Evolutionary conservation across 2,113 vertebrate species (phyloP).

Genomic region (Scophthalmus maximus): DNA sequence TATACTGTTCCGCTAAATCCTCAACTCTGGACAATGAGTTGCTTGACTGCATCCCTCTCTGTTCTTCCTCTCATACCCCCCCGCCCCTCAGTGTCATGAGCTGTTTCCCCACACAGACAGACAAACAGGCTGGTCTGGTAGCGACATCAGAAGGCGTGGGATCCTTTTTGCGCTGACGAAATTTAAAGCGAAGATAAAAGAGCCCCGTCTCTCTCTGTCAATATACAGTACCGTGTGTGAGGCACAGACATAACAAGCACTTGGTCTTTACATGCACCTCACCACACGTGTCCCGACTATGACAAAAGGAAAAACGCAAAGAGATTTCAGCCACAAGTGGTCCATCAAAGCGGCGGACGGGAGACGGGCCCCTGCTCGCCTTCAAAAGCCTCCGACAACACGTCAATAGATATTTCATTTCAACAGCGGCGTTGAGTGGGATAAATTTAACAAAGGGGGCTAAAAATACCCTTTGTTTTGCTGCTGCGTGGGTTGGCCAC

Average conservation of each 20-base stretch:
- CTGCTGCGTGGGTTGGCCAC: slow-evolving; percentile 54
- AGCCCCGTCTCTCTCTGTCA: slow-evolving; percentile 32
- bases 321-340: slow-evolving; percentile 21
- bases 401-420: slow-evolving; percentile 42
- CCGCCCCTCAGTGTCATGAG: slow-evolving; percentile 57
- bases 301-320: slow-evolving; percentile 22
- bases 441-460: slow-evolving; percentile 67
- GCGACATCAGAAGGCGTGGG: slow-evolving; percentile 46
- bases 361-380: slow-evolving; percentile 12
- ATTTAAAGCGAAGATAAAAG: slow-evolving; percentile 56
- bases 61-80: slow-evolving; percentile 61
- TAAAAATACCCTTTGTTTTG: slow-evolving; percentile 75
- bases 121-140: slow-evolving; percentile 56
- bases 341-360: slow-evolving; percentile 6
- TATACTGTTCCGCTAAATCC: slow-evolving; percentile 50
- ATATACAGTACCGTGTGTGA: slow-evolving; percentile 35
- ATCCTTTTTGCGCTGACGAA: slow-evolving; percentile 47
- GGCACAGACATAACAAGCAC: slow-evolving; percentile 62
- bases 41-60: slow-evolving; percentile 51
- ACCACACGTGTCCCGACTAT: slow-evolving; percentile 24
- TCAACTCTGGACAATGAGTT: slow-evolving; percentile 62
- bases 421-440: slow-evolving; percentile 29
- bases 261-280: slow-evolving; percentile 42
- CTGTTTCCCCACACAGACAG: slow-evolving; percentile 56
- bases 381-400: slow-evolving; percentile 5